phyloP scores from a whole-genome alignment of 2,888 invertebrate genomes.

The Cerastis rubricosa region DNA sequence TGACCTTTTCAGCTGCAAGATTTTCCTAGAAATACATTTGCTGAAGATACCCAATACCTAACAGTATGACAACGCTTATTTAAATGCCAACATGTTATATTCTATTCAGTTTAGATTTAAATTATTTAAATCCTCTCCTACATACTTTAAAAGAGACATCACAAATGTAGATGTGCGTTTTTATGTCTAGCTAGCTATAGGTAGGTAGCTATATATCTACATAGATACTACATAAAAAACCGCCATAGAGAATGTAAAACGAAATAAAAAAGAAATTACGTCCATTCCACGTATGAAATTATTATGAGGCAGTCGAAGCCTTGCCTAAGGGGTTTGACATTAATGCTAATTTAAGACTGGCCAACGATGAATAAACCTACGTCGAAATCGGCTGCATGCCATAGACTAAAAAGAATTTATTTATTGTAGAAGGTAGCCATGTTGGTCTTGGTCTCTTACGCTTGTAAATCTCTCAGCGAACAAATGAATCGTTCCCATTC shows the following conservation, averaged over 20 bases:
- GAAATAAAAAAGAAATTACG: not conserved
- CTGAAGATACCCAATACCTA: not conserved
- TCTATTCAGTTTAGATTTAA: not conserved
- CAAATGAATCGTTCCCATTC: slow-evolving; percentile 30
- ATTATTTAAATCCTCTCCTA: slow-evolving; percentile 10
- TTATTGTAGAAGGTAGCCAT: not conserved
- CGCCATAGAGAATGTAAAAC: not conserved
- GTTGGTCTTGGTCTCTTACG: not conserved
- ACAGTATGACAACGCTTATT: not conserved
- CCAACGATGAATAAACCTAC: not conserved
- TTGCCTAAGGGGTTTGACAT: slow-evolving; percentile 25
- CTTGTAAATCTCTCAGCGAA: slow-evolving; percentile 14
- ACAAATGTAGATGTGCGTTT: not conserved
- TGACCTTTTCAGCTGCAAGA: slow-evolving; percentile 17
- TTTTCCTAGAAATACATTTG: not conserved
- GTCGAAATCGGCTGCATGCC: not conserved
- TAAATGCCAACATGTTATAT: slow-evolving; percentile 20
- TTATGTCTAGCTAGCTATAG: too few relatives aligned
- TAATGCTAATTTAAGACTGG: slow-evolving; percentile 29
- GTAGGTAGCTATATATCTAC: not conserved
- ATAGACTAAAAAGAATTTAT: slow-evolving; percentile 14
- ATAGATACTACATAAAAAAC: too few relatives aligned
- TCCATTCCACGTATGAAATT: slow-evolving; percentile 20
- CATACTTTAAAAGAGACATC: not conserved
- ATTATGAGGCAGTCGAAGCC: not conserved